Evolutionary conservation across 2,888 invertebrate species (phyloP).

Genomic region (Julus scanicus): DNA sequence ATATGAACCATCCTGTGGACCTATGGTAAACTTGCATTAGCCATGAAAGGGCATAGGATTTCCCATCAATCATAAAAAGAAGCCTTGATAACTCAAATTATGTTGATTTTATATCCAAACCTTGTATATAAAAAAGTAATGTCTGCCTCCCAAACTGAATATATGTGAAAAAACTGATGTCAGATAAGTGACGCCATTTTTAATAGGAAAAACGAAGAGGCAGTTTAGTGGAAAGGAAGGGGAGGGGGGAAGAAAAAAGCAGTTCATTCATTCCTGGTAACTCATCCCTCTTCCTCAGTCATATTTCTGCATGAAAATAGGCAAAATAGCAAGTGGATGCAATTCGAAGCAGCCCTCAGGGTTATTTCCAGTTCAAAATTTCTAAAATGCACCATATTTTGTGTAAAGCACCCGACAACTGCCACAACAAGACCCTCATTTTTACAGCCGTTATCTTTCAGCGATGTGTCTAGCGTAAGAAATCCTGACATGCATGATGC

Average conservation of each 20-base stretch:
- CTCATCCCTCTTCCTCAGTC: neutral
- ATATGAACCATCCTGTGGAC: no score
- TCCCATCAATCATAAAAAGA: no score
- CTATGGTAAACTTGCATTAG: no score
- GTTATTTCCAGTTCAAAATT: neutral
- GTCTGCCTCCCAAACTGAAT: no score
- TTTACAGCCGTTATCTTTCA: neutral
- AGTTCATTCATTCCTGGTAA: neutral
- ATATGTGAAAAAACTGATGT: neutral
- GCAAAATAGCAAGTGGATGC: neutral
- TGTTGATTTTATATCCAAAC: no score
- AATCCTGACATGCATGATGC: neutral
- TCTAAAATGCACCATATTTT: neutral
- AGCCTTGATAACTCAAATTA: no score
- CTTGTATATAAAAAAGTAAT: no score
- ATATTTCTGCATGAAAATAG: neutral
- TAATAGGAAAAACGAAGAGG: neutral
- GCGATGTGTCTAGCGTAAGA: neutral
- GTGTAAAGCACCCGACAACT: neutral
- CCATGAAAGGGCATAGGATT: no score
- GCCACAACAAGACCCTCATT: neutral
- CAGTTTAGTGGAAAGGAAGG: neutral
- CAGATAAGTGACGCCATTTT: neutral
- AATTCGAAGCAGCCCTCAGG: neutral
- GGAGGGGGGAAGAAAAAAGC: no score